Evolutionary conservation across 2,113 vertebrate species (phyloP), one percentile per base, ranked within the genome.

Genomic region (Pollachius pollachius): DNA sequence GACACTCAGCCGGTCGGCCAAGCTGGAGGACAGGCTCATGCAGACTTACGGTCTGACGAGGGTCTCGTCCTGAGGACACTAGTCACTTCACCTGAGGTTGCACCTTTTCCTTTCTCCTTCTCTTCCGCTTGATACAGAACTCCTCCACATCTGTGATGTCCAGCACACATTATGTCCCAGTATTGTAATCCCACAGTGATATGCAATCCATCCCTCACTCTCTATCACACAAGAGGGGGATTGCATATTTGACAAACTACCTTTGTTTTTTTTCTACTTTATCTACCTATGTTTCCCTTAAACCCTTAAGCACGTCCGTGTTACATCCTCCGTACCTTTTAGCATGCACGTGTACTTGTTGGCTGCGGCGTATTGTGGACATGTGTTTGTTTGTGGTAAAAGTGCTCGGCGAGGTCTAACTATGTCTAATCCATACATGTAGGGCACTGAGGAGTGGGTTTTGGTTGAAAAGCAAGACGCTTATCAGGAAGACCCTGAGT

Each of bases 391-490:
- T 52, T 83, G 63, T 62, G 69, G 79, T 30, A 67, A 65, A n/a
- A 76, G 65, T 80, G 72, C 67, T 78, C 81, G 87, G 86, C 88
- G 85, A 92, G 41, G 85, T 89, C 94, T 97, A 96, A 99, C 93
- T 93, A 82, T 95, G 93, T 94, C 94, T 94, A 94, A 95, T 98
- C 94, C 94, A 94, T 93, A 95, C 93, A 96, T 93, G 77, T 98
- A 99, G 97, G 97, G 95, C 81, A 97, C 95, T 85, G 97, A 98
- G 92, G 95, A 98, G 84, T 97, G 96, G 97, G 97, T 99, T 93
- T 95, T 99, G 92, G 94, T 99, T 96, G 96, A 99, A 90, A 97
- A 94, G 93, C 90, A 94, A 90, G 92, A 92, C 85, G 83, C 88
- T 91, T 94, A 91, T 92, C 94, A 94, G 87, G 92, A 94, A 91